Base-by-base conservation (phyloP, 1,140 invertebrate genomes). In the Acyrthosiphon pisum region DNA sequence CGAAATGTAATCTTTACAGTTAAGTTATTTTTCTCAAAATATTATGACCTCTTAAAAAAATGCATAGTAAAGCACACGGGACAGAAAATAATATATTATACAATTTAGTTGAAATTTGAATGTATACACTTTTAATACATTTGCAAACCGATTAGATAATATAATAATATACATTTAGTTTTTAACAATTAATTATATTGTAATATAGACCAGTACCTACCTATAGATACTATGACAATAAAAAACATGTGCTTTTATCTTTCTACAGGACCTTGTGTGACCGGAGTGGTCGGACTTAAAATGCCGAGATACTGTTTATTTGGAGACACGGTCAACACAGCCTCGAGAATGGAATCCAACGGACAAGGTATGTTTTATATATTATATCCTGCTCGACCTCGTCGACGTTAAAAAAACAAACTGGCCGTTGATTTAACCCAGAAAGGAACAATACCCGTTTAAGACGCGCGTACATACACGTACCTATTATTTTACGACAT, bases 291-390 rank as follows among this genome's bases (percentile, higher is more conserved):
- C 4, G 93, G 94, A 56, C 81, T 94, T 37, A 94, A 94, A 93
- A 94, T 94, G 94, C 94, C 94, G 0, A 93, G 94, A 44, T 99
- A 99, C 95, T 99, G 98, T 95, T 96, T 99, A 26, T 99, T 99
- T 94, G 98, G 98, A 0, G 99, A 99, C 95, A 99, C 98, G 0
- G 98, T 99, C 0, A 99, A 99, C 94, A 99, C 98, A 0, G 98
- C 98, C 11, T 98, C 98, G 1, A 96, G 98, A 93, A 99, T 99
- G 98, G 98, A 99, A 95, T 98, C 98, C 48, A 99, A 98, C 94
- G 98, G 98, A 30, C 96, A 97, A 95, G 96, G 97, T 97, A 95
- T 41, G 35, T 1, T 18, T 44, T 20, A 35, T 26, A 26, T 6
- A 9, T 26, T 44, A 44, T 35, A 88, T 48, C 22, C 76, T 37